phyloP scores from a whole-genome alignment of 2,888 invertebrate species.

The Cephonodes hylas region DNA sequence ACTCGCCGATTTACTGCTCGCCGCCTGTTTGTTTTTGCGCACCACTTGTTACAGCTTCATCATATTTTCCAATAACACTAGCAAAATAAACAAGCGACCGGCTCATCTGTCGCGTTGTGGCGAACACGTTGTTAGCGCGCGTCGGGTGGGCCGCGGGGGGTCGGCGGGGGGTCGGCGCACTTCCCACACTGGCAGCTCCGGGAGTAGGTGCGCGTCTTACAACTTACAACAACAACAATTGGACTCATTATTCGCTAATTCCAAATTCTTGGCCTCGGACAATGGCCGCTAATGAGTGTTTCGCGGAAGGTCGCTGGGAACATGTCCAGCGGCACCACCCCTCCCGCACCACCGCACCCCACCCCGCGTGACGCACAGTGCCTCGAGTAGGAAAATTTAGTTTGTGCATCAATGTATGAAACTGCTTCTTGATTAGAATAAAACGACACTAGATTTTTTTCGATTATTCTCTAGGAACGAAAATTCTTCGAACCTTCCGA shows the following conservation, averaged over 20 bases:
- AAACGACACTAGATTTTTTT: too few relatives aligned
- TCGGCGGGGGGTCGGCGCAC: background rate
- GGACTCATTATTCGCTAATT: background rate
- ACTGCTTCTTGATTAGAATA: too few relatives aligned
- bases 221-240: background rate
- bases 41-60: constrained; percentile 8
- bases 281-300: constrained; percentile 3
- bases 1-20: constrained; percentile 33
- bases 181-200: background rate
- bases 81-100: constrained; percentile 9
- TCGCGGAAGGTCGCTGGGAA: background rate
- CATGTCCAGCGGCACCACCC: background rate
- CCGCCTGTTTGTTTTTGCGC: constrained; percentile 10
- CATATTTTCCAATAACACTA: background rate
- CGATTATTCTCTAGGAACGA: too few relatives aligned
- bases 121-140: background rate
- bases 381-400: background rate
- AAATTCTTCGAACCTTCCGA: too few relatives aligned
- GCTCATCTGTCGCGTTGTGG: background rate
- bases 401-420: too few relatives aligned
- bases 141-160: background rate
- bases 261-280: background rate
- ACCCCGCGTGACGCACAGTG: background rate
- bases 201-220: background rate
- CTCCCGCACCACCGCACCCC: background rate